phyloP scores from a whole-genome alignment of 2,888 invertebrate species.

The Pheosia gnoma region DNA sequence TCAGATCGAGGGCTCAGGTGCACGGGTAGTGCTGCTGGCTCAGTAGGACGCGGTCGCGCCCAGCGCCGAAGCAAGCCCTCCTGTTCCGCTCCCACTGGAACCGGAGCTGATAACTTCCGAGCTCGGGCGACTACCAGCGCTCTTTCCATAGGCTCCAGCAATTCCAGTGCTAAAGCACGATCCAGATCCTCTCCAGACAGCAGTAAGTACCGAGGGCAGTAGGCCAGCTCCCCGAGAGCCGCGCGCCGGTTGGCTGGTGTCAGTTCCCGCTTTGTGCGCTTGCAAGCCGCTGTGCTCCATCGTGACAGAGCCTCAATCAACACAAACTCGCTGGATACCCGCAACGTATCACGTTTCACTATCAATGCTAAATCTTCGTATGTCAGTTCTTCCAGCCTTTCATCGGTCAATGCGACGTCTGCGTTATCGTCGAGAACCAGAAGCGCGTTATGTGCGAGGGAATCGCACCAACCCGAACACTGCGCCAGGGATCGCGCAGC shows the following conservation, averaged over 20 bases:
- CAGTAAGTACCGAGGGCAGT: conserved; percentile 86
- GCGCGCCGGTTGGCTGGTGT: conserved; percentile 74
- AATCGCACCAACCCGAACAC: conserved; percentile 82
- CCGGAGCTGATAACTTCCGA: conserved; percentile 69
- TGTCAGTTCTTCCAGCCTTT: conserved; percentile 83
- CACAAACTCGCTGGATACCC: conserved; percentile 85
- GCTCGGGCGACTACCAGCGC: conserved; percentile 73
- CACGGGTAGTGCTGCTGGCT: conserved; percentile 74
- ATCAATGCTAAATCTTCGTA: conserved; percentile 86
- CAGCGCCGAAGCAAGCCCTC: conserved; percentile 73
- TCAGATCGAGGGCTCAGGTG: conserved; percentile 73
- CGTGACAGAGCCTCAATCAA: conserved; percentile 86
- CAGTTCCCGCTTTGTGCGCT: conserved; percentile 71
- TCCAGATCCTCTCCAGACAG: conserved; percentile 87
- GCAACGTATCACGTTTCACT: conserved; percentile 87
- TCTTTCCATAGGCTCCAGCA: conserved; percentile 77
- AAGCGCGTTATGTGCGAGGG: conserved; percentile 87
- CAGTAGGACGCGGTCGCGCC: conserved; percentile 69
- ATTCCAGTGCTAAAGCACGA: conserved; percentile 76
- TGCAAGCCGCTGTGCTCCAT: conserved; percentile 77
- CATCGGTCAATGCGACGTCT: conserved; percentile 68
- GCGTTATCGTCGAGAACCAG: conserved; percentile 77
- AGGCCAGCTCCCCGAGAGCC: conserved; percentile 81
- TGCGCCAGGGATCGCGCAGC: conserved; percentile 71
- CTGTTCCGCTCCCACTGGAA: conserved; percentile 76